Percentiles rank a stretch among this genome's conserved stretches.
phyloP scores from a whole-genome alignment of 2,888 invertebrate species.

The Lasioglossum calceatum region DNA sequence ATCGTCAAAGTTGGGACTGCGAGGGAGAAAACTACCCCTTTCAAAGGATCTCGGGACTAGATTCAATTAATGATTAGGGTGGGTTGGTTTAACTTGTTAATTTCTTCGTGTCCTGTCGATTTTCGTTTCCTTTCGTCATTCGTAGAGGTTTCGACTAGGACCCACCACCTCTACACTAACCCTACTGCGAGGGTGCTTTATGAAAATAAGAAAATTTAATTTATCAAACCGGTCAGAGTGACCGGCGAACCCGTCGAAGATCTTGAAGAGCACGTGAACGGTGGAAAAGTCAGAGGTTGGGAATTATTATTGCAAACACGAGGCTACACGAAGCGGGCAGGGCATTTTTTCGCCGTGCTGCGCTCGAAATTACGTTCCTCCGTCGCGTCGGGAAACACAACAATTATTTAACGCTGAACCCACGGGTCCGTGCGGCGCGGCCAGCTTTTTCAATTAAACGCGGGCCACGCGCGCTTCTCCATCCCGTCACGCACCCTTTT shows the following conservation, averaged over 20 bases:
- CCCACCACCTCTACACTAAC: no score
- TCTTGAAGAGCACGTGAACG: background rate
- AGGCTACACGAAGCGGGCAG: constrained; percentile 16
- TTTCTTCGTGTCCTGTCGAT: no score
- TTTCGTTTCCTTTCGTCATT: no score
- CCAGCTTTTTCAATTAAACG: constrained; percentile 54
- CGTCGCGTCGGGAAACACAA: constrained; percentile 50
- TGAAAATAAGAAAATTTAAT: no score
- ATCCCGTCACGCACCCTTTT: constrained; percentile 21
- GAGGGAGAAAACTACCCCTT: no score
- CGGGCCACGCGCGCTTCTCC: background rate
- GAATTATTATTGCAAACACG: constrained; percentile 18
- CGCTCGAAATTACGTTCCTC: constrained; percentile 47
- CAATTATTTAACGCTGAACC: constrained; percentile 50
- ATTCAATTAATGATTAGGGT: no score
- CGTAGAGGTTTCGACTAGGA: no score
- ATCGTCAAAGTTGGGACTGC: background rate
- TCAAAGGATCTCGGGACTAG: no score
- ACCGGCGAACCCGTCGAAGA: no score
- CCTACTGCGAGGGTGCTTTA: no score
- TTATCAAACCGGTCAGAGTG: no score
- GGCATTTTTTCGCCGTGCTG: constrained; percentile 30
- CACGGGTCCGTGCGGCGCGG: background rate
- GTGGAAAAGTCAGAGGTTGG: background rate
- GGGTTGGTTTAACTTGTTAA: no score